Evolutionary conservation across 2,888 invertebrate species (phyloP), one percentile per base, ranked within the genome.

Genomic region (Mesoligia furuncula): DNA sequence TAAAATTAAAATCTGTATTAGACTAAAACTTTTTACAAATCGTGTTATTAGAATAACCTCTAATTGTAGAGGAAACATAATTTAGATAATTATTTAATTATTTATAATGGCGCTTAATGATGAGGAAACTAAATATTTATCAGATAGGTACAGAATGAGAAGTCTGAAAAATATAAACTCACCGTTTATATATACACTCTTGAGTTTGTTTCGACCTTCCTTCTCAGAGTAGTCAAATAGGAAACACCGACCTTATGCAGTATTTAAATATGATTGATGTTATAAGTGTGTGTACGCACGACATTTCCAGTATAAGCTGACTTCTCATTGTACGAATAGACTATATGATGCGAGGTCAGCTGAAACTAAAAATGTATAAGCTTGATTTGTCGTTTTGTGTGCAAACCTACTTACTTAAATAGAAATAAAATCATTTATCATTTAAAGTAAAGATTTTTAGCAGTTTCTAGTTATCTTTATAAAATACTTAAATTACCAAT

Each of bases 21-120:
- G 51, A 11, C n/a, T 54, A 66, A 83, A 76, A 59, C 48, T 31
- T 71, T 80, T 48, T 66, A 59, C 9, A 27, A 80, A 51, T 51
- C 15, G n/a, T 36, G 24, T 42, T 51, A 83, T 69, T 65, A 54
- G 15, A 75, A 81, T 71, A 71, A 39, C 67, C 45, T 68, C 13
- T 62, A 48, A 71, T 57, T 39, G 15, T 39, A 15, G 36, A 27
- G 11, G 65, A 62, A 71, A 75, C 20, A 39, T 57, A 31, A 81
- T 81, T 65, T 27, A 7, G 31, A 51, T 51, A 42, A n/a, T 57
- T 13, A 57, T n/a, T n/a, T 13, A 5, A 57, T 57, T n/a, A 57
- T n/a, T 57, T 57, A 11, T 1, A 57, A 57, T 57, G 0, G n/a
- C 17, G 36, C 27, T 54, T 42, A 31, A 24, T 31, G n/a, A 54